Evolutionary conservation across 2,888 invertebrate genomes (phyloP), one percentile per base, ranked within the genome.

Genomic region (Melanostoma mellinum): DNA sequence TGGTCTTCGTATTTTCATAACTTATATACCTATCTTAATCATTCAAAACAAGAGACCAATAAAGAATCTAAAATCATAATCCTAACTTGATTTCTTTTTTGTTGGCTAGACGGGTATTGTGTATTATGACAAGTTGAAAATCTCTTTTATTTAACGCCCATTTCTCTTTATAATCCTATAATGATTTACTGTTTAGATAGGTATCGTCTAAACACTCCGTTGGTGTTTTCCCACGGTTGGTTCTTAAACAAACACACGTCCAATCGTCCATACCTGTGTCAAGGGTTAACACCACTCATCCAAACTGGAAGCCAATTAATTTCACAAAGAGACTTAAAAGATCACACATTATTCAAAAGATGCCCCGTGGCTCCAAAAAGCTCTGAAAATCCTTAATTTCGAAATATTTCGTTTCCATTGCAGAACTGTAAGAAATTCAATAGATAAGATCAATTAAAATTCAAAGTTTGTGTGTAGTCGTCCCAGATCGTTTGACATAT

Each of bases 261-360:
- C 40, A 8, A 72, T 55, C 42, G 38, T n/a, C 20, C 20, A 20
- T 20, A 33, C 56, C 48, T 50, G 46, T 53, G 52, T 74, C 61
- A 63, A 40, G 46, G 55, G 50, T 60, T 69, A 74, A 67, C 72
- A 77, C 61, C 50, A 53, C 71, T 42, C 32, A 48, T 32, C 60
- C 38, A 67, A 76, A 38, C 48, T 56, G 46, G 65, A 53, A 72
- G 72, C 38, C 46, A 78, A 82, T 82, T 82, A 82, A 82, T 82
- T 72, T 78, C 73, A 63, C 44, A 65, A 73, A 77, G 58, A 69
- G 2, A 52, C 33, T 35, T 50, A 69, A 74, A 74, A 61, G 56
- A 58, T 73, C 44, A 33, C 10, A 46, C 68, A 82, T 68, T 78
- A 73, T 77, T 82, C 78, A 78, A 50, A 55, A 50, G 50, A 67